Evolutionary conservation across 2,888 invertebrate genomes (phyloP).

Genomic region (Dicycla oo): DNA sequence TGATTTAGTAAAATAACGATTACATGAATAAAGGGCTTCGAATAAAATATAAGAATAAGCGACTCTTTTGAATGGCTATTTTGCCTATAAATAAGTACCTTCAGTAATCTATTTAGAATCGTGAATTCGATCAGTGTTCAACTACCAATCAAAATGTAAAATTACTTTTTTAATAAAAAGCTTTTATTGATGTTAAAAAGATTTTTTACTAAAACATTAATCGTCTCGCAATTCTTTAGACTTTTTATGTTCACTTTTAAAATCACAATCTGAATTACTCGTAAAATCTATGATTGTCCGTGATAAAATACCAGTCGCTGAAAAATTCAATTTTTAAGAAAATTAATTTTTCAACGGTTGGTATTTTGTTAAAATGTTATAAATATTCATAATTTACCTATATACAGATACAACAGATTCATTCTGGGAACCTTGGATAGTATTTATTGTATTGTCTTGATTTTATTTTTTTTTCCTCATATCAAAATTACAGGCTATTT

Average conservation of each 20-base stretch:
- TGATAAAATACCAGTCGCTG: constrained; percentile 9
- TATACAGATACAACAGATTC: background rate
- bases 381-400: too few relatives aligned
- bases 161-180: constrained; percentile 49
- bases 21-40: background rate
- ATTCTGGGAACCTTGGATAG: background rate
- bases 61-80: constrained; percentile 2
- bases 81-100: constrained; percentile 8
- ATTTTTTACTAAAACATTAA: constrained; percentile 45
- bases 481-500: background rate
- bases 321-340: too few relatives aligned
- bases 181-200: constrained; percentile 12
- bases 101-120: constrained; percentile 4
- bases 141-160: constrained; percentile 28
- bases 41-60: constrained; percentile 19
- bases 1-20: constrained; percentile 1
- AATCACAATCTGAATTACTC: constrained; percentile 27
- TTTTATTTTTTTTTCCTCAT: background rate
- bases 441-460: too few relatives aligned
- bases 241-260: constrained; percentile 40
- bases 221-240: constrained; percentile 17
- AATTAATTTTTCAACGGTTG: too few relatives aligned
- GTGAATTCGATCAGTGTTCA: constrained; percentile 23
- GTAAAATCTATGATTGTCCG: constrained; percentile 31
- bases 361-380: too few relatives aligned